These are phyloP conservation scores for Hydropsyche betteni DNA, from an alignment of 2,888 invertebrate species.

Conservation along the genomic window DNA sequence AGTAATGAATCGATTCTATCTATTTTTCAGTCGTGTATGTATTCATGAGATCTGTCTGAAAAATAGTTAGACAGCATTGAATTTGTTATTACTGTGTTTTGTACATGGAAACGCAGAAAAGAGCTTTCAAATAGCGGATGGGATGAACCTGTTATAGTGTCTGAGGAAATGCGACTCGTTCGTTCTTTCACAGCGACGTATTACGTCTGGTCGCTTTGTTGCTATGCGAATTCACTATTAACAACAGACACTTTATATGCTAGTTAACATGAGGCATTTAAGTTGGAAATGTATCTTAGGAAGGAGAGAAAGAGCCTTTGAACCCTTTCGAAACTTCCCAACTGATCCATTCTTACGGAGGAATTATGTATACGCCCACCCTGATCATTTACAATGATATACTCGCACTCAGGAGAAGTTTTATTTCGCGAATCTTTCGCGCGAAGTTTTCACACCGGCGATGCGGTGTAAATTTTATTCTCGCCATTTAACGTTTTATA, in stretches of 20 bases:
- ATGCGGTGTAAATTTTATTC: no score
- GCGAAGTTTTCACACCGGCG: no score
- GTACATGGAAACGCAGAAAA: no score
- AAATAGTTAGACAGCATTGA: no score
- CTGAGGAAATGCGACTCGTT: conserved; percentile 9
- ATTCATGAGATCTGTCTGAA: no score
- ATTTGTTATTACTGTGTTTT: no score
- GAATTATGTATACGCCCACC: background rate
- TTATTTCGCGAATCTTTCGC: background rate
- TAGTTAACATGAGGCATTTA: conserved; percentile 34
- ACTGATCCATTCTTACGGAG: conserved; percentile 29
- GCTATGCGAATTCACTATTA: conserved; percentile 17
- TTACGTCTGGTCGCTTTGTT: conserved; percentile 4
- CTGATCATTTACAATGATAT: conserved; percentile 13
- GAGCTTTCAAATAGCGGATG: no score
- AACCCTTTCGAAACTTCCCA: conserved; percentile 27
- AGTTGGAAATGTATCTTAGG: background rate
- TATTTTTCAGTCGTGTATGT: background rate
- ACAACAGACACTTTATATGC: conserved; percentile 31
- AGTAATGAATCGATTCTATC: conserved; percentile 2
- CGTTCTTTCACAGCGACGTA: background rate
- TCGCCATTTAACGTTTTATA: no score
- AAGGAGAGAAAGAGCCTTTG: background rate
- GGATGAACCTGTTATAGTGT: no score
- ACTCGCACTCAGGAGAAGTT: background rate